phyloP scores from a whole-genome alignment of 2,113 vertebrate genomes.

The Aepyceros melampus region DNA sequence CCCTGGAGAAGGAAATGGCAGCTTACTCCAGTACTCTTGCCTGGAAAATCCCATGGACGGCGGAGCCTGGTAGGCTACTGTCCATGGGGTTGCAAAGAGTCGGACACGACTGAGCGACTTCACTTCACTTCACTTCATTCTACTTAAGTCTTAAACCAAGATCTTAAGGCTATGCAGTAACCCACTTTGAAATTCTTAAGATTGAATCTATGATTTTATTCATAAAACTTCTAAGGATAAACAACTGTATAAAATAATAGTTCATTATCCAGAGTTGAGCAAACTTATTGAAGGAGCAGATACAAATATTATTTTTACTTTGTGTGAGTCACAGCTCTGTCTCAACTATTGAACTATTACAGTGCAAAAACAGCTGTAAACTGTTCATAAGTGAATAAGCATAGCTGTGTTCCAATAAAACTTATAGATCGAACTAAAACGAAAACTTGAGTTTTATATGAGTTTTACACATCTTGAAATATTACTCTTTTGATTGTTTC shows the following conservation, averaged over 20 bases:
- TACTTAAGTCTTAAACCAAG: neutral
- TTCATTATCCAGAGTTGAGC: too few species aligned
- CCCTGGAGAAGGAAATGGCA: too few species aligned
- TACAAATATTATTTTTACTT: neutral
- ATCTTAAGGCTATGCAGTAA: neutral
- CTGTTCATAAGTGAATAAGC: neutral
- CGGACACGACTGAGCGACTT: too few species aligned
- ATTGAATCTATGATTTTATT: neutral
- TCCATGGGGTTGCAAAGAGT: too few species aligned
- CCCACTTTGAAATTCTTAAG: neutral
- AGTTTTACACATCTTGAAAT: neutral
- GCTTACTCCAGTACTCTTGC: too few species aligned
- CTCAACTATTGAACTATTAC: neutral
- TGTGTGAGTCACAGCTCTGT: neutral
- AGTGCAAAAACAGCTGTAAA: neutral
- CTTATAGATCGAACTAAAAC: neutral
- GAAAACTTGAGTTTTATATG: neutral
- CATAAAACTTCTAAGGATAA: neutral
- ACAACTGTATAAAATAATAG: neutral
- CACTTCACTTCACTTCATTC: too few species aligned
- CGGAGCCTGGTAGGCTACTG: too few species aligned
- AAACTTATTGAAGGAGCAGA: neutral
- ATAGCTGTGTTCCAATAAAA: neutral
- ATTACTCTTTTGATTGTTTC: neutral
- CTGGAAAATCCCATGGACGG: too few species aligned